Conservation (phyloP, 2,797 vertebrate genomes). For the Ataeniobius toweri region DNA sequence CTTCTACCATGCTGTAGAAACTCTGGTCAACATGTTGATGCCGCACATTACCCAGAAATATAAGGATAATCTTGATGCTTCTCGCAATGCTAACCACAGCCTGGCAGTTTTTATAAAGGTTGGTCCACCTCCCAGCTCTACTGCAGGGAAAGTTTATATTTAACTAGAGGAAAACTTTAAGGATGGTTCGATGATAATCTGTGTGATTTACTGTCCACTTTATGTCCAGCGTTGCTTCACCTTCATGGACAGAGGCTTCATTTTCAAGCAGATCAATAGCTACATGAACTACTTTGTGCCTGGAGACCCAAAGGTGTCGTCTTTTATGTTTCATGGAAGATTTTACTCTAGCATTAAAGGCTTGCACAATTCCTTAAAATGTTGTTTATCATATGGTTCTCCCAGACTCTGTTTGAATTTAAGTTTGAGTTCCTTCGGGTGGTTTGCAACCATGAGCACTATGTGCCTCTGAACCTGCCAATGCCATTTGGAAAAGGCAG, state of each 20-base stretch:
- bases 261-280: conserved; percentile 98
- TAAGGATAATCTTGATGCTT: conserved; percentile 94
- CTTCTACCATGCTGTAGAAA: conserved; percentile 93
- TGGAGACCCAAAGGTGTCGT: conserved; percentile 92
- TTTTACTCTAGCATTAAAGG: background rate
- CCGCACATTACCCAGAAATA: conserved; percentile 98
- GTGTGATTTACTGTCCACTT: background rate
- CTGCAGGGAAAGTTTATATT: background rate
- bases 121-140: background rate
- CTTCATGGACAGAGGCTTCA: conserved; percentile 96
- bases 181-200: background rate
- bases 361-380: background rate
- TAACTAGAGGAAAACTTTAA: background rate
- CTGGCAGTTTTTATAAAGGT: conserved; percentile 97
- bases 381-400: conserved; percentile 5
- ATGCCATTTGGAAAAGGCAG: conserved; percentile 97
- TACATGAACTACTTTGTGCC: conserved; percentile 96
- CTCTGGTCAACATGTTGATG: conserved; percentile 94
- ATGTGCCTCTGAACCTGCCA: conserved; percentile 93
- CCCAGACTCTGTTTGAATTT: conserved; percentile 94
- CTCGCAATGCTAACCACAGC: conserved; percentile 96
- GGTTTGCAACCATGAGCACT: conserved; percentile 96
- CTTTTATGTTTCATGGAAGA: background rate
- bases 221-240: conserved; percentile 91
- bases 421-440: conserved; percentile 99